phyloP scores from a whole-genome alignment of 2,113 vertebrate species.

The Columba janthina region DNA sequence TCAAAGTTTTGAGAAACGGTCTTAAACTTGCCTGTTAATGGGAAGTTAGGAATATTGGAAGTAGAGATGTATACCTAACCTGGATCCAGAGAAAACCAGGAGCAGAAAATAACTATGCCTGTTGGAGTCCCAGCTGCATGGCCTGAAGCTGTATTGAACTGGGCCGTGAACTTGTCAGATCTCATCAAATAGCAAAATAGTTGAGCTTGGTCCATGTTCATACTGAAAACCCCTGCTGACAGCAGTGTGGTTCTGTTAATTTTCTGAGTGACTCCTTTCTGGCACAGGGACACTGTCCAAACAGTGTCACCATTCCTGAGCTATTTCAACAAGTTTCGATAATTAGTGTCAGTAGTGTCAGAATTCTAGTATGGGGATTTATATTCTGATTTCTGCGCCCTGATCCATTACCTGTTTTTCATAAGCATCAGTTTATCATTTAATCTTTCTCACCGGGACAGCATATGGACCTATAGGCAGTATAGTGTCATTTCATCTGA shows the following conservation, averaged over 20 bases:
- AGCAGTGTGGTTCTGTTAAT: neutral
- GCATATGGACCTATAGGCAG: neutral
- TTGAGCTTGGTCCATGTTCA: neutral
- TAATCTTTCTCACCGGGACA: neutral
- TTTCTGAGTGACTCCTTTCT: neutral
- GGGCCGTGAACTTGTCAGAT: conserved; percentile 57
- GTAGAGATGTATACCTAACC: neutral
- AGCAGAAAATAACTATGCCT: neutral
- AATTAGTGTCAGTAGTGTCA: neutral
- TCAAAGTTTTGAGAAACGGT: neutral
- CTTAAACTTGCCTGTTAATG: neutral
- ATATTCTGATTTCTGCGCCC: neutral
- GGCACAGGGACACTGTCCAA: neutral
- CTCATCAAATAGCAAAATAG: conserved; percentile 30
- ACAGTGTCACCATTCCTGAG: neutral
- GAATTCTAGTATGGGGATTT: neutral
- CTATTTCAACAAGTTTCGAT: neutral
- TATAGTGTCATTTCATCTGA: neutral
- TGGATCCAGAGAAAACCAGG: neutral
- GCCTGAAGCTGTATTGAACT: conserved; percentile 9
- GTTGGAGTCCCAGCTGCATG: conserved; percentile 56
- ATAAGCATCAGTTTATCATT: neutral
- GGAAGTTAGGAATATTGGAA: neutral
- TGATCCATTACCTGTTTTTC: neutral
- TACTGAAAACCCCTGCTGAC: neutral